Percentiles rank a stretch among this genome's conserved stretches.
Evolutionary conservation across 2,888 invertebrate species (phyloP).

Genomic region (Nephrocerus scutellatus): DNA sequence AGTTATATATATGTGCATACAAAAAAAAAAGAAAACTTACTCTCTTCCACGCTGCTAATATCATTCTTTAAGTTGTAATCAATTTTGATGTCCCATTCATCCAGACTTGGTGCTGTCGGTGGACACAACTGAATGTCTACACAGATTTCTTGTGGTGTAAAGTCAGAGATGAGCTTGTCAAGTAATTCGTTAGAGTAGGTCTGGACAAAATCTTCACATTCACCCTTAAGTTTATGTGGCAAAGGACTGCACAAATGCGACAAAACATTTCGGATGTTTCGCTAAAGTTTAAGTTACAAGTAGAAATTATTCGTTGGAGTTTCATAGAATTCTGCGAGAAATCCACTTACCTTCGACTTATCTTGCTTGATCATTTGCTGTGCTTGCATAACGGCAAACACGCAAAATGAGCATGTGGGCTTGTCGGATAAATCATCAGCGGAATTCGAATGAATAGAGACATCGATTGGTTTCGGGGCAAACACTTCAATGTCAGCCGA

Average conservation of each 20-base stretch:
- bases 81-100: slow-evolving; percentile 32
- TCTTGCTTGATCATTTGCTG: slow-evolving; percentile 65
- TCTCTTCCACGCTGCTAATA: slow-evolving; percentile 22
- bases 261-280: slow-evolving; percentile 61
- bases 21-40: slow-evolving; percentile 17
- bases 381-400: slow-evolving; percentile 73
- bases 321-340: neutral
- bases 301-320: neutral
- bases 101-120: slow-evolving; percentile 47
- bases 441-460: slow-evolving; percentile 15
- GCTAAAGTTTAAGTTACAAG: slow-evolving; percentile 48
- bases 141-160: slow-evolving; percentile 71
- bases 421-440: slow-evolving; percentile 48
- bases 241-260: slow-evolving; percentile 64
- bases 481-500: slow-evolving; percentile 52
- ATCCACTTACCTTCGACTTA: slow-evolving; percentile 60
- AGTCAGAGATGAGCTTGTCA: slow-evolving; percentile 69
- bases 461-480: slow-evolving; percentile 35
- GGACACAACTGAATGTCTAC: slow-evolving; percentile 67
- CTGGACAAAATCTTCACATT: slow-evolving; percentile 71
- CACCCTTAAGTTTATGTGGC: slow-evolving; percentile 54
- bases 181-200: slow-evolving; percentile 69
- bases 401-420: slow-evolving; percentile 73
- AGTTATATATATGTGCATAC: neutral
- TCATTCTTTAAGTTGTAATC: slow-evolving; percentile 18